Base-by-base conservation (phyloP, 2,888 invertebrate species). In the Lissonota sp. region DNA sequence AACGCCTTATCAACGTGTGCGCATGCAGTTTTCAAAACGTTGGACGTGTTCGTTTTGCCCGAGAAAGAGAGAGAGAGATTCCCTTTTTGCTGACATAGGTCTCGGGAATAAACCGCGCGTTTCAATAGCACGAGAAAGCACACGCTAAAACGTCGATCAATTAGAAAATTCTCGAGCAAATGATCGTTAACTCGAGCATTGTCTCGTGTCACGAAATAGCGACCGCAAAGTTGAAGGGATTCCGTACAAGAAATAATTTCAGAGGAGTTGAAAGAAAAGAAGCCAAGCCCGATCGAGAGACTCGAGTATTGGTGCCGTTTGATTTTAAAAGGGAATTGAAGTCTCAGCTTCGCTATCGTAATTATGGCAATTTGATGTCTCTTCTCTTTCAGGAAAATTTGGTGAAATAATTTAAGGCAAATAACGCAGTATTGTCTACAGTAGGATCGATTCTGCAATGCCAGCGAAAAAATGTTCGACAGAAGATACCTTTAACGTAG, bases 261-360 rank as follows among this genome's bases (percentile, higher is more conserved):
- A 6, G 6, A 12, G 14, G 14, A 4, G 53, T 53, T 53, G 12
- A 3, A 53, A 53, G 53, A 14, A 53, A 14, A 53, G 6, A 53
- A 53, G 53, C 6, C 5, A 16, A 6, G 14, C 7, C 12, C 14
- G 26, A 26, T 26, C 26, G 26, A 26, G 26, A 26, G 26, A 26
- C 26, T 26, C 26, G 26, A 26, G 26, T 2, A 3, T 26, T 26
- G 83, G 80, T 74, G 62, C 83, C 84, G 80, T 82, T 78, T 82
- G 86, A 86, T 87, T 83, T 86, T 88, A 85, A 83, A 76, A 77
- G 81, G 80, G 81, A 88, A 88, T 85, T 87, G 86, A 81, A 77
- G 64, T 70, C 12, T 51, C 37, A 37, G n/a, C 60, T 37, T 26
- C 57, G 39, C 46, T 16, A 57, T 44, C 12, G 44, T 12, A 26